phyloP scores from a whole-genome alignment of 2,113 vertebrate species.

The Glaucidium brasilianum region DNA sequence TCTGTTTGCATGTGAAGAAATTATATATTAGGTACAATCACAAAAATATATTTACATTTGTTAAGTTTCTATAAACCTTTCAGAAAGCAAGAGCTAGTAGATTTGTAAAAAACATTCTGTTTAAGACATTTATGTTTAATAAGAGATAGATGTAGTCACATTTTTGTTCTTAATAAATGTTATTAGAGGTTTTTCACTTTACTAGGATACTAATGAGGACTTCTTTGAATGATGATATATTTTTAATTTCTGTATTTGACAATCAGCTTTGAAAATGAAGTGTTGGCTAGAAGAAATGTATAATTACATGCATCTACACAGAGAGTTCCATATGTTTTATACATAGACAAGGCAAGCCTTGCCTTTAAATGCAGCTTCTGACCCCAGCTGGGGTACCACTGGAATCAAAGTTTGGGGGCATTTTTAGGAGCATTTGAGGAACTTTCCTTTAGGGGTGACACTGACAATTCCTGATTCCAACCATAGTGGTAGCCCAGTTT shows the following conservation, averaged over 20 bases:
- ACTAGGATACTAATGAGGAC: background rate
- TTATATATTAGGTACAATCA: background rate
- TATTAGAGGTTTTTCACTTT: background rate
- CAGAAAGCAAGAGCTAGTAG: background rate
- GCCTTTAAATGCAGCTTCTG: background rate
- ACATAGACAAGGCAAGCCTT: background rate
- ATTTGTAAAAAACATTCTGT: background rate
- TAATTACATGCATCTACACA: background rate
- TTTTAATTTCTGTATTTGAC: background rate
- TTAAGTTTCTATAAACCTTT: background rate
- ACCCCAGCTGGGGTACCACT: rapidly evolving
- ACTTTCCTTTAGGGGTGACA: background rate
- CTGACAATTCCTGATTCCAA: background rate
- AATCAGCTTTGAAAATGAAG: background rate
- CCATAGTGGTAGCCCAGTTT: background rate
- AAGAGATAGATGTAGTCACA: background rate
- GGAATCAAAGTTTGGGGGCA: background rate
- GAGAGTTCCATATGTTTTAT: background rate
- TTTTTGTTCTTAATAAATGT: background rate
- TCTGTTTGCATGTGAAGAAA: background rate
- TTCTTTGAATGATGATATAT: background rate
- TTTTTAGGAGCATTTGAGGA: background rate
- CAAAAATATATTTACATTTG: background rate
- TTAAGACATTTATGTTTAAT: background rate
- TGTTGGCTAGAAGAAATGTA: background rate